A percentile compares a stretch with the other conserved stretches of the same genome.
These are phyloP conservation scores for Sarcophaga caerulescens DNA, from an alignment of 2,888 invertebrate genomes.

Conservation along the genomic window DNA sequence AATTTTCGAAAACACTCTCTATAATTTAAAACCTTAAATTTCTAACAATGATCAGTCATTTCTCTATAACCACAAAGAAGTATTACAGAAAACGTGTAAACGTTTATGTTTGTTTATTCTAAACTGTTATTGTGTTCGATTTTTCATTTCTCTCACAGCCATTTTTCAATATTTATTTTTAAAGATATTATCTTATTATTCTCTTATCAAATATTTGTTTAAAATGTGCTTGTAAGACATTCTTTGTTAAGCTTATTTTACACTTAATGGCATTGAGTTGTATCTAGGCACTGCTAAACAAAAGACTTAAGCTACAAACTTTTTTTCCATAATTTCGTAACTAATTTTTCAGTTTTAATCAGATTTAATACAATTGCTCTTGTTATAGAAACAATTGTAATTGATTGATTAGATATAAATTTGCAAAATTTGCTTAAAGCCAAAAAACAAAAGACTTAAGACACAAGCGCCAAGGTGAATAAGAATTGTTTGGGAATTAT, in stretches of 20 bases:
- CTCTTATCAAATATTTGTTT: not conserved
- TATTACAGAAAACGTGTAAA: slow-evolving; percentile 16
- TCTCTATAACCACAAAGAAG: not conserved
- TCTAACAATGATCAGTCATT: slow-evolving; percentile 14
- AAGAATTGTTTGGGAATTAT: not conserved
- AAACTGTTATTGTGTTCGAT: not conserved
- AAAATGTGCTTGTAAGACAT: not conserved
- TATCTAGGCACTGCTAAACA: not conserved
- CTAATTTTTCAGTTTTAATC: not conserved
- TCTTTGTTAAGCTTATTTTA: slow-evolving; percentile 35
- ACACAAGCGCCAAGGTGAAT: slow-evolving; percentile 8
- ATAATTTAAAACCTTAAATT: not conserved
- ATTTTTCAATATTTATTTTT: not conserved
- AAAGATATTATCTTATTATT: not conserved
- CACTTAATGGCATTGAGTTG: not conserved
- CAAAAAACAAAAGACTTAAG: slow-evolving; percentile 51
- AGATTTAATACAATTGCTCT: not conserved
- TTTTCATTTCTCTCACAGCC: not conserved
- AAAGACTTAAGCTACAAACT: not conserved
- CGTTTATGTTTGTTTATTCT: not conserved
- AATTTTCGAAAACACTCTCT: slow-evolving; percentile 4
- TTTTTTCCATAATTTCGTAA: not conserved
- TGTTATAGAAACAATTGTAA: not conserved
- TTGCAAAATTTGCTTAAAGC: not conserved
- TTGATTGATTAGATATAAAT: slow-evolving; percentile 10